Evolutionary conservation across 2,113 vertebrate species (phyloP).

Genomic region (Thinocorus orbignyianus): DNA sequence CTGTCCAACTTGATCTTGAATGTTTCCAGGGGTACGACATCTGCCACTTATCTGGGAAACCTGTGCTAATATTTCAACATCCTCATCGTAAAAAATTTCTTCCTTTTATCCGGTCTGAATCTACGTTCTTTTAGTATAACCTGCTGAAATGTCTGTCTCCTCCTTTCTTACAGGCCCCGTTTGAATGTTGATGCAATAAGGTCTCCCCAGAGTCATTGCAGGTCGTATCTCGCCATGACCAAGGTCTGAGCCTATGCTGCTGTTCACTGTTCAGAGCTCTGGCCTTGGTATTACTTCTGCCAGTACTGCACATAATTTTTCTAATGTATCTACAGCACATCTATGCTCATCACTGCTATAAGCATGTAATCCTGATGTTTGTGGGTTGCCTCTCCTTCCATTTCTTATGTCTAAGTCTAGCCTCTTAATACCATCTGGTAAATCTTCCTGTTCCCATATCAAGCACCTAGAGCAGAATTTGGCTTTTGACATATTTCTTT

Average conservation of each 20-base stretch:
- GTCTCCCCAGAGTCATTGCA: background rate
- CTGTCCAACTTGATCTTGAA: background rate
- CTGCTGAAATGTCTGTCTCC: background rate
- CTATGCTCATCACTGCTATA: background rate
- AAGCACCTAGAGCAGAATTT: background rate
- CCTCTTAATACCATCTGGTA: background rate
- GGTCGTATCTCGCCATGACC: rapidly evolving
- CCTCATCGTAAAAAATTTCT: background rate
- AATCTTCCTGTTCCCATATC: background rate
- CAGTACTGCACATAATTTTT: background rate
- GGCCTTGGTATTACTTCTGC: background rate
- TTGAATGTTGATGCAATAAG: background rate
- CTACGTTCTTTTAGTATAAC: background rate
- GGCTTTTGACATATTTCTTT: background rate
- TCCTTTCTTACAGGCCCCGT: background rate
- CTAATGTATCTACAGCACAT: background rate
- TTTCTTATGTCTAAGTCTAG: background rate
- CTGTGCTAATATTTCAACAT: background rate
- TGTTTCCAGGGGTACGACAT: background rate
- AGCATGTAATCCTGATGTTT: background rate
- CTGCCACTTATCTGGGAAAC: background rate
- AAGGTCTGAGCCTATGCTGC: background rate
- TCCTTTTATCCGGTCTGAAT: background rate
- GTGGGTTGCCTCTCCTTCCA: background rate
- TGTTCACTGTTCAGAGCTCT: background rate